These are phyloP conservation scores for Cossypha heuglini DNA, from an alignment of 2,797 vertebrate species.

Conservation along the genomic window DNA sequence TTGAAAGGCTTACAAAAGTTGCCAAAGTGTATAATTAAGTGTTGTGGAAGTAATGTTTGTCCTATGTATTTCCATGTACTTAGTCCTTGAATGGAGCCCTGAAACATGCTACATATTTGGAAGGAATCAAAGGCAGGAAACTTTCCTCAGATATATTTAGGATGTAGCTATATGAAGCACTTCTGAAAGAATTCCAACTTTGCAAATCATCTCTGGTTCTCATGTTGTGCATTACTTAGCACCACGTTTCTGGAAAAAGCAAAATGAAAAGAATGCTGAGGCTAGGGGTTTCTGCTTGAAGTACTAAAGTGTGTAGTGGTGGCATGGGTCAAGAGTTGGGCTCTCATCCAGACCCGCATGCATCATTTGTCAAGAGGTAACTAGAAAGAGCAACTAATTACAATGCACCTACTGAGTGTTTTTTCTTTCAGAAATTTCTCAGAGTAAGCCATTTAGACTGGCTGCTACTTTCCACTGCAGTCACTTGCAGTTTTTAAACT, in stretches of 20 bases:
- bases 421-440: slow-evolving; percentile 27
- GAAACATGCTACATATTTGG: slow-evolving; percentile 11
- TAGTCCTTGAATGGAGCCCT: neutral
- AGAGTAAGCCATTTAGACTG: slow-evolving; percentile 4
- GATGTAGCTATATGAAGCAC: neutral
- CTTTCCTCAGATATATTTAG: slow-evolving; percentile 7
- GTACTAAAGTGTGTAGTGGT: slow-evolving; percentile 31
- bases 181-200: slow-evolving; percentile 37
- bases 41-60: neutral
- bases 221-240: neutral
- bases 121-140: neutral
- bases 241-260: neutral
- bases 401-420: slow-evolving; percentile 24
- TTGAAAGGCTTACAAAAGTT: neutral
- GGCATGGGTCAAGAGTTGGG: slow-evolving; percentile 65
- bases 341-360: slow-evolving; percentile 32
- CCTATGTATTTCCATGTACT: neutral
- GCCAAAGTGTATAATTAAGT: neutral
- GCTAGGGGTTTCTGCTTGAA: slow-evolving; percentile 45
- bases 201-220: slow-evolving; percentile 27
- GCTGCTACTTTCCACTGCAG: neutral
- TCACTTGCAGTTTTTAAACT: slow-evolving; percentile 46
- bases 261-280: slow-evolving; percentile 38
- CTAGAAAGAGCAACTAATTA: slow-evolving; percentile 60
- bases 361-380: slow-evolving; percentile 64